These are phyloP conservation scores for Pempheris klunzingeri DNA, from an alignment of 2,797 vertebrate species.

Conservation along the genomic window DNA sequence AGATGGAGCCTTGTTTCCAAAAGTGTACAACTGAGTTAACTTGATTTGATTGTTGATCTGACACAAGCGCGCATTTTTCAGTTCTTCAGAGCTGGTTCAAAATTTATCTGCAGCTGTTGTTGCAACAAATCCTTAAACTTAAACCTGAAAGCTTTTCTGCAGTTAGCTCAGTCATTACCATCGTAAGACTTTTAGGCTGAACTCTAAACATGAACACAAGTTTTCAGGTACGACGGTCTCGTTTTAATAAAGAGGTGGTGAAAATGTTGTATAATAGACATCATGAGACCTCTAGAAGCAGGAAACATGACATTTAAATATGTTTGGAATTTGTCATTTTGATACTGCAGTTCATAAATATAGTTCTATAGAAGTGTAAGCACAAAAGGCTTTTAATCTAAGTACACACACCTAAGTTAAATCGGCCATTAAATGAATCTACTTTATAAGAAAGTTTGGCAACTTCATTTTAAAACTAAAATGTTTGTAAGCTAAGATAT, in stretches of 20 bases:
- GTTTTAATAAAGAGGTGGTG: not conserved
- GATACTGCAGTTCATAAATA: no score
- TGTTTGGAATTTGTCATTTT: not conserved
- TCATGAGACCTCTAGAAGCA: not conserved
- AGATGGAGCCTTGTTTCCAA: not conserved
- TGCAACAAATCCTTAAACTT: not conserved
- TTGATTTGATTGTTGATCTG: not conserved
- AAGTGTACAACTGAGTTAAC: not conserved
- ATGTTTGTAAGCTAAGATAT: not conserved
- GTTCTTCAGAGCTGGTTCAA: not conserved
- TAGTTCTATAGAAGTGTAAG: not conserved
- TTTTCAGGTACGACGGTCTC: not conserved
- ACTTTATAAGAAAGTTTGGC: not conserved
- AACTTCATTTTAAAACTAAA: not conserved
- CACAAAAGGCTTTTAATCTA: no score
- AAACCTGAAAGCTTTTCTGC: not conserved
- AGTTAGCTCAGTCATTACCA: not conserved
- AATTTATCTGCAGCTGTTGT: not conserved
- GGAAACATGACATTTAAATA: no score
- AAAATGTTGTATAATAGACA: not conserved
- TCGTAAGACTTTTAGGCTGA: not conserved
- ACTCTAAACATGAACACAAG: not conserved
- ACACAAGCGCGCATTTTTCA: not conserved
- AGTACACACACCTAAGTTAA: not conserved
- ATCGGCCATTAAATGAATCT: not conserved